Conservation (phyloP, 2,888 invertebrate genomes). For the Chromoteleia sp. region DNA sequence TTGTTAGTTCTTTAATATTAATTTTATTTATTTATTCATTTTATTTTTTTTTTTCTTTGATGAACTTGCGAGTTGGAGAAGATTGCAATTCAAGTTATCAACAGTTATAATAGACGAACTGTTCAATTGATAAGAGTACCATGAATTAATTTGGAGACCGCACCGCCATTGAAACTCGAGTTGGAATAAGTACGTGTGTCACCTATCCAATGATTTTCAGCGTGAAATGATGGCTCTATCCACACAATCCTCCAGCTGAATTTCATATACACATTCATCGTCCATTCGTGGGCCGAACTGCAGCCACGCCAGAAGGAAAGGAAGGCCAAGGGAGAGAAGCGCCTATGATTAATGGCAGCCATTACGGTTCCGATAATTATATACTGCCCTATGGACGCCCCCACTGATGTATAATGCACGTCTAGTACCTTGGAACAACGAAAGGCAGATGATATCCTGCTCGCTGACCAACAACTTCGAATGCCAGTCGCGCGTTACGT, state of each 20-base stretch:
- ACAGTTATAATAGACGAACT: no score
- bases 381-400: conserved; percentile 83
- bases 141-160: background rate
- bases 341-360: conserved; percentile 84
- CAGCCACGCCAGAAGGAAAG: conserved; percentile 72
- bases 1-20: no score
- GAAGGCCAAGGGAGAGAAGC: conserved; percentile 80
- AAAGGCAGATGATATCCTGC: conserved; percentile 82
- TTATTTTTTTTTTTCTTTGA: no score
- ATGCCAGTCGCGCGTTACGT: conserved; percentile 74
- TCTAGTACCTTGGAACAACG: conserved; percentile 68
- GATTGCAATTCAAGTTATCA: no score
- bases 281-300: conserved; percentile 80
- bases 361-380: conserved; percentile 84
- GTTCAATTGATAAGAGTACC: background rate
- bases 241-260: conserved; percentile 82
- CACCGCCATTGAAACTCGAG: background rate
- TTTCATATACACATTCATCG: conserved; percentile 82
- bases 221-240: conserved; percentile 82
- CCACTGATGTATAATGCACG: conserved; percentile 74
- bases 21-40: no score
- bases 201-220: conserved; percentile 53
- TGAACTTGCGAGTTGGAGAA: no score
- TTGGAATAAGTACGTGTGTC: conserved; percentile 32
- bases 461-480: conserved; percentile 74